Conservation (phyloP, 2,888 invertebrate species). For the Leptopilina myrica region DNA sequence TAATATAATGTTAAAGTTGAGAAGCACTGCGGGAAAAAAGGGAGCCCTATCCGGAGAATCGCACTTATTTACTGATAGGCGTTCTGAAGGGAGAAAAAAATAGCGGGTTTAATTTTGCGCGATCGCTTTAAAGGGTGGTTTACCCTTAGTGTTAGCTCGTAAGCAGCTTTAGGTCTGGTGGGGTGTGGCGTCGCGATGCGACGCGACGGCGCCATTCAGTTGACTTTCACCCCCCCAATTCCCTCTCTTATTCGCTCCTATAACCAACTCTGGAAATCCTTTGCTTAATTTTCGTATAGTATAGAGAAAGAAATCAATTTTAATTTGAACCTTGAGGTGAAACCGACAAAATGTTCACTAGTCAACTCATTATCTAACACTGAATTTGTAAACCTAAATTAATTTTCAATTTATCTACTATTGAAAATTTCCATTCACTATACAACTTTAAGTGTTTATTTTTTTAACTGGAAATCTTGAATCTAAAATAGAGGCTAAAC, state of each 20-base stretch:
- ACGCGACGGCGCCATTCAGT: conserved; percentile 43
- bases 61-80: conserved; percentile 37
- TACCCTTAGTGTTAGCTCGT: conserved; percentile 38
- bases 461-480: no score
- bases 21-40: background rate
- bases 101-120: conserved; percentile 35
- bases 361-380: no score
- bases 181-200: conserved; percentile 46
- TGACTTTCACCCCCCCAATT: conserved; percentile 38
- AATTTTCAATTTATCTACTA: no score
- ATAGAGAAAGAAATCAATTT: no score
- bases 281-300: background rate
- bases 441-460: no score
- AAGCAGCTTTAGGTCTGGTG: conserved; percentile 40
- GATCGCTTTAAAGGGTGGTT: conserved; percentile 44
- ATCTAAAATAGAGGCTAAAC: no score
- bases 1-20: background rate
- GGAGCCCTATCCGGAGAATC: conserved; percentile 23
- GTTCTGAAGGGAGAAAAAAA: conserved; percentile 35
- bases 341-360: no score
- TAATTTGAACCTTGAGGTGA: no score
- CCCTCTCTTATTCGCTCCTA: background rate
- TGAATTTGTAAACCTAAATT: no score
- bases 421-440: no score
- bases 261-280: background rate